Evolutionary conservation across 2,113 vertebrate species (phyloP).

Genomic region (Scatophagus argus): DNA sequence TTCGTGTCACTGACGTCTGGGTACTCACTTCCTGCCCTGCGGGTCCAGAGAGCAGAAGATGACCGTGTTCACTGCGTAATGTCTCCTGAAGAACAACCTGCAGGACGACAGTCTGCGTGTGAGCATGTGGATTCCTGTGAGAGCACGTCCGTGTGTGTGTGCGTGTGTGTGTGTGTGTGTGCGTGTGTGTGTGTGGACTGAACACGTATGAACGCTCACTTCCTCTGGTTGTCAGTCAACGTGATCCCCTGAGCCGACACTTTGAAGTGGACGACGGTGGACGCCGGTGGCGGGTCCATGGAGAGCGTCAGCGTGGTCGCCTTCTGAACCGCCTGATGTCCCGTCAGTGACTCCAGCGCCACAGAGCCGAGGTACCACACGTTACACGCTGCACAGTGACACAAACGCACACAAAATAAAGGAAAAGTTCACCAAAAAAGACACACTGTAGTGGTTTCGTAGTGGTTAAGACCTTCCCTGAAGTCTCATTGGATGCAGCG

Average conservation of each 20-base stretch:
- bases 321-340: slow-evolving; percentile 94
- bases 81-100: slow-evolving; percentile 94
- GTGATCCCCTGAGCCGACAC: slow-evolving; percentile 97
- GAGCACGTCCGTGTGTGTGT: background rate
- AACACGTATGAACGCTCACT: slow-evolving; percentile 83
- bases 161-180: slow-evolving; percentile 4
- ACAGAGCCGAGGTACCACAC: slow-evolving; percentile 96
- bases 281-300: slow-evolving; percentile 87
- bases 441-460: no score
- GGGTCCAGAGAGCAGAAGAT: slow-evolving; percentile 96
- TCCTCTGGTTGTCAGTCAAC: slow-evolving; percentile 96
- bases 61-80: slow-evolving; percentile 92
- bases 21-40: slow-evolving; percentile 93
- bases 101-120: background rate
- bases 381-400: slow-evolving; percentile 87
- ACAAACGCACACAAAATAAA: background rate
- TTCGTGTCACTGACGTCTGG: fast-evolving
- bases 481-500: background rate
- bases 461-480: background rate
- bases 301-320: slow-evolving; percentile 86
- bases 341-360: slow-evolving; percentile 95
- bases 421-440: background rate
- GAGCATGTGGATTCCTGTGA: background rate
- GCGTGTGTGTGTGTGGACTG: slow-evolving; percentile 12
- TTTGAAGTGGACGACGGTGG: slow-evolving; percentile 95